phyloP scores from a whole-genome alignment of 1,140 invertebrate genomes.

The Orius insidiosus region DNA sequence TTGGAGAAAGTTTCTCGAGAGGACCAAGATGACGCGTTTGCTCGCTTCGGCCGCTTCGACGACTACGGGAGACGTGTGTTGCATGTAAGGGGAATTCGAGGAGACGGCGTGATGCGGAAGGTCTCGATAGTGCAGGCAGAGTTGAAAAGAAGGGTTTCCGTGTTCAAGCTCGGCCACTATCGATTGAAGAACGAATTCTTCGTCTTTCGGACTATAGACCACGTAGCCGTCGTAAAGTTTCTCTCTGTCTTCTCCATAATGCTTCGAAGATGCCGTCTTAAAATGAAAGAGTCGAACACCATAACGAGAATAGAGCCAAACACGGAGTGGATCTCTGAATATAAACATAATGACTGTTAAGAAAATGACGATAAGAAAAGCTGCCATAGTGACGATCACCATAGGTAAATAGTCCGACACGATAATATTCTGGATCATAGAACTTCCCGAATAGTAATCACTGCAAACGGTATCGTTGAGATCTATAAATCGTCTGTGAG shows the following conservation, averaged over 20 bases:
- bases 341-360: conserved; percentile 60
- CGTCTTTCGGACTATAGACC: conserved; percentile 81
- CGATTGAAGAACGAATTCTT: conserved; percentile 70
- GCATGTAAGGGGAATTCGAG: conserved; percentile 39
- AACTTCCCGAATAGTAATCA: conserved; percentile 64
- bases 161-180: conserved; percentile 71
- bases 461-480: conserved; percentile 66
- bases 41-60: conserved; percentile 74
- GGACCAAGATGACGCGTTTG: conserved; percentile 55
- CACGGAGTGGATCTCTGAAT: conserved; percentile 62
- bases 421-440: conserved; percentile 64
- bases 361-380: conserved; percentile 50
- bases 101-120: conserved; percentile 41
- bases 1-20: conserved; percentile 68
- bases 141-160: conserved; percentile 46
- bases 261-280: conserved; percentile 28
- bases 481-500: conserved; percentile 52
- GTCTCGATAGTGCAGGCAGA: conserved; percentile 76
- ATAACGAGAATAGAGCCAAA: conserved; percentile 76
- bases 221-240: conserved; percentile 85
- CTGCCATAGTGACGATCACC: conserved; percentile 52
- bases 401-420: conserved; percentile 71
- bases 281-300: conserved; percentile 56
- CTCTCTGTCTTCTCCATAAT: conserved; percentile 51
- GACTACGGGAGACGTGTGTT: conserved; percentile 50